Base-by-base conservation (phyloP, 37 sponge, comb jelly and placozoan genomes). In the Amphimedon queenslandica region DNA sequence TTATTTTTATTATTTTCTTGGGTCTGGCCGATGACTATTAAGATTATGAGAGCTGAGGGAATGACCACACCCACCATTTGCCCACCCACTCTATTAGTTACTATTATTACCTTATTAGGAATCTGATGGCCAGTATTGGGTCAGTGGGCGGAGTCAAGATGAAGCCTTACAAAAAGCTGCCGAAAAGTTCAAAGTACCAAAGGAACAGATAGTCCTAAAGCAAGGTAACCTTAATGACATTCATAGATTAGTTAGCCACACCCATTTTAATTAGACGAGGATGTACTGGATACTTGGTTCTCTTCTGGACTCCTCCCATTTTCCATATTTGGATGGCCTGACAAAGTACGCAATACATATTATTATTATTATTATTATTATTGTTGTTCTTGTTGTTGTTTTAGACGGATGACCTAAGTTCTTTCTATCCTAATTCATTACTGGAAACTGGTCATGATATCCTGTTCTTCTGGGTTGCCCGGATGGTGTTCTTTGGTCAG, bases 381-480 rank as follows among this genome's bases (percentile, higher is more conserved):
- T 67, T 3, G 30, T 4, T 72, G 29, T 72, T 53, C 55, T 21
- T 21, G 20, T 37, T 35, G 0, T 42, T 18, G 8, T 27, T 37
- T 16, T 47, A 91, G 87, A 98, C 90, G 0, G 56, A 64, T 37
- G 93, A 94, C 30, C 77, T 90, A 27, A 70, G 88, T 64, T 55
- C 56, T 25, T 98, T 98, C 64, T 94, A 92, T 55, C 99, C 99
- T 2, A 80, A 80, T 58, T 55, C 53, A 28, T 88, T 98, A 29
- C 90, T 98, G 71, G 99, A 98, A 70, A 98, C 99, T 24, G 99
- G 99, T 8, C 95, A 98, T 43, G 99, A 98, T 80, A 98, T 98
- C 63, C 86, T 98, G 69, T 98, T 98, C 85, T 98, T 98, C 81
- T 98, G 99, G 99, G 99, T 98, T 51, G 99, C 99, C 23, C 60